Base-by-base conservation (phyloP, 2,888 invertebrate species). In the Arrhopalites spinosus region DNA sequence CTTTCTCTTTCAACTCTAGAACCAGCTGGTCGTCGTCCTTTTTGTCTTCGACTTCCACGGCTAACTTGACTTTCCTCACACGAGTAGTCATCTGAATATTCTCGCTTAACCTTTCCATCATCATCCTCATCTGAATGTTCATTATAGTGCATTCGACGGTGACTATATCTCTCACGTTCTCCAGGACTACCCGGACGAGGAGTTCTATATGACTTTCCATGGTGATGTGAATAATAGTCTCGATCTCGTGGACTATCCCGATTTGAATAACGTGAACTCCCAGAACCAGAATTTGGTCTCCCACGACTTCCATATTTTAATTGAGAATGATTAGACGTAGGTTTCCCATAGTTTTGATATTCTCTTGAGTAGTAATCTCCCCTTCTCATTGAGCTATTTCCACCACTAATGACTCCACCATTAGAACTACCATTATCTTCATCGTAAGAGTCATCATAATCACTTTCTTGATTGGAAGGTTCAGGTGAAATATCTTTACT, bases 371-470 rank as follows among this genome's bases (percentile, higher is more conserved):
- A 20, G 45, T 69, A 69, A 29, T 72, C 63, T 8, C 50, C 25
- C 3, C 3, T 5, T 63, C 29, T 29, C 17, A n/a, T 36, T 1
- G 64, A 36, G 3, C 23, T 2, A 43, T 25, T 13, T 11, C 17
- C 3, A 8, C n/a, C 45, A 25, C 59, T 2, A 20, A 8, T 15
- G 3, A 84, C 86, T 76, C 85, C 86, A 75, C 0, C 86, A 86
- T 75, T 85, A 85, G 76, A 85, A 86, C 0, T 86, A 85, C 64
- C 23, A 83, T 79, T 78, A 84, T 86, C 73, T 84, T 84, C 23
- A 20, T 82, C 81, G 27, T 75, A 76, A 13, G 79, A 80, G 59
- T 78, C 79, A 56, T 81, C 81, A 76, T 76, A 80, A 53, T 82
- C 81, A 70, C 80, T 80, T 64, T 81, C 82, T 47, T 81, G 81